These are phyloP conservation scores for Disparrhopalites patrizii DNA, from an alignment of 2,888 invertebrate species.

Conservation along the genomic window DNA sequence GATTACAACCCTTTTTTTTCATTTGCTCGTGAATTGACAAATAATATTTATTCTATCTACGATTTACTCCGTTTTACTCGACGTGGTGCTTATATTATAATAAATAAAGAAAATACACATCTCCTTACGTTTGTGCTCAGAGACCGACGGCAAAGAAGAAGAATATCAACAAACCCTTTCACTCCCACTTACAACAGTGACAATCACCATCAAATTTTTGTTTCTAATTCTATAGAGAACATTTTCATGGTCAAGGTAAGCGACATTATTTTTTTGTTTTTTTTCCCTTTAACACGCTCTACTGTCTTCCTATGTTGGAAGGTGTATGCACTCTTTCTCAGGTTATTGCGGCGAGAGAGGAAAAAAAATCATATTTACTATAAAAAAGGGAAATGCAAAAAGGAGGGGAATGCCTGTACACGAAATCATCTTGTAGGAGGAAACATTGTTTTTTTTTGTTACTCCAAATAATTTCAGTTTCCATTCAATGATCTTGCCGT, in stretches of 20 bases:
- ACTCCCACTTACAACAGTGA: not conserved
- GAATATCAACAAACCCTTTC: not conserved
- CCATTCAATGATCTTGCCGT: no score
- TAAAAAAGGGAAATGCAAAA: no score
- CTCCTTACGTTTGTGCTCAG: conserved; percentile 14
- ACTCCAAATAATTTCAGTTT: no score
- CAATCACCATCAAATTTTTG: not conserved
- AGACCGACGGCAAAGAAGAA: no score
- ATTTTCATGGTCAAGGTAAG: conserved; percentile 14
- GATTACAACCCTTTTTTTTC: no score
- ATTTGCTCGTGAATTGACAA: not conserved
- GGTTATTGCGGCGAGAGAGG: not conserved
- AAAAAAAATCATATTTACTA: no score
- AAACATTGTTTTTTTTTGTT: no score
- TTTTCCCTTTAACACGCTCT: not conserved
- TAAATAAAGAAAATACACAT: no score
- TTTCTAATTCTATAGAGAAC: not conserved
- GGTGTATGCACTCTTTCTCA: not conserved
- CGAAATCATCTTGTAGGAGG: no score
- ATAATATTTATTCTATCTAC: not conserved
- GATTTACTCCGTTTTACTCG: not conserved
- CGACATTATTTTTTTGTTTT: not conserved
- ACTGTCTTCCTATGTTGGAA: not conserved
- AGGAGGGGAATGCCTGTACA: no score
- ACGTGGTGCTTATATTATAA: conserved; percentile 7